Percentiles rank a stretch among this genome's conserved stretches.
phyloP scores from a whole-genome alignment of 2,797 vertebrate genomes.

The Naso thynnoides region DNA sequence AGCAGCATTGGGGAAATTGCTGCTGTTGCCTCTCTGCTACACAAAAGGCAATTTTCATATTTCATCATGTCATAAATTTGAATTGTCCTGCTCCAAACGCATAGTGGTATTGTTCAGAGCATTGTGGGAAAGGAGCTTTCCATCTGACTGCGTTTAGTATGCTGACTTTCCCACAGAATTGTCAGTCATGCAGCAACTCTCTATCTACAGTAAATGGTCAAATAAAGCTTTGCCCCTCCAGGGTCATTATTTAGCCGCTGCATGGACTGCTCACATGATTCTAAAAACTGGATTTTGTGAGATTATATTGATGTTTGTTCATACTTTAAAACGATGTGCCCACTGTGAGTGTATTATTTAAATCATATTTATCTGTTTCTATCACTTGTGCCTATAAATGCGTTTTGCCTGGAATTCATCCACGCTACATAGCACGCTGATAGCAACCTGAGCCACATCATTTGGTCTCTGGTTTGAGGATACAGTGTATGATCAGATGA shows the following conservation, averaged over 20 bases:
- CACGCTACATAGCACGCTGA: conserved; percentile 9
- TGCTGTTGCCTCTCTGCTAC: conserved; percentile 36
- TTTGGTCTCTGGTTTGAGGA: conserved; percentile 43
- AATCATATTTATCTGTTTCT: conserved; percentile 41
- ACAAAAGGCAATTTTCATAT: conserved; percentile 74
- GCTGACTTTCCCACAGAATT: conserved; percentile 64
- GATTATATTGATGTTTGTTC: conserved; percentile 65
- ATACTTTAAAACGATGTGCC: conserved; percentile 51
- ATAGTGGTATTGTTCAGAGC: conserved; percentile 60
- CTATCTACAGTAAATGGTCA: conserved; percentile 59
- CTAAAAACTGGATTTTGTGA: conserved; percentile 63
- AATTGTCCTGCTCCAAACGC: conserved; percentile 68
- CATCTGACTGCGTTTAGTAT: conserved; percentile 55
- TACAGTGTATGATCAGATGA: conserved; percentile 52
- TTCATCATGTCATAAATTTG: conserved; percentile 65
- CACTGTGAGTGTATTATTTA: conserved; percentile 55
- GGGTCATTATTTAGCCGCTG: conserved; percentile 57
- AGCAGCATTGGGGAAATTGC: conserved; percentile 35
- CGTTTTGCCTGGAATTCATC: conserved; percentile 40
- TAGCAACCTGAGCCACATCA: conserved; percentile 37
- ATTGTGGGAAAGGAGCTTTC: conserved; percentile 60
- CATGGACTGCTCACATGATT: conserved; percentile 47
- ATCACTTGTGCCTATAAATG: conserved; percentile 34
- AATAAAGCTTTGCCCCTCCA: conserved; percentile 63
- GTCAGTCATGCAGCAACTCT: conserved; percentile 69